Conservation (phyloP, 2,113 vertebrate species). For the Pteruthius melanotis region DNA sequence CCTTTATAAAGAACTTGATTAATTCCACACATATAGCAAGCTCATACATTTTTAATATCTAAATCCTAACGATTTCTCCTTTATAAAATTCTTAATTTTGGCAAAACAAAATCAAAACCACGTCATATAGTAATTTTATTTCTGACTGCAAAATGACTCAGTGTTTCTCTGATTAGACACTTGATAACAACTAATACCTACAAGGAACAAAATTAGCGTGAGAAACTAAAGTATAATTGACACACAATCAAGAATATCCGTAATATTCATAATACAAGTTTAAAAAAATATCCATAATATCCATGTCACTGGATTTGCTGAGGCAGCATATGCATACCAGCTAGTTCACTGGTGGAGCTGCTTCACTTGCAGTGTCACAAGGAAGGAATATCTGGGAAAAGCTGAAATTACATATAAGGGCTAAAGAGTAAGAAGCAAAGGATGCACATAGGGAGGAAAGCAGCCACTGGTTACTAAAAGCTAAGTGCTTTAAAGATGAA, state of each 20-base stretch:
- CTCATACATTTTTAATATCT: not conserved
- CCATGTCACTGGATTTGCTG: not conserved
- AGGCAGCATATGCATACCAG: not conserved
- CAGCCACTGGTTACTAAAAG: not conserved
- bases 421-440: not conserved
- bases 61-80: not conserved
- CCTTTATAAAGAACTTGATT: not conserved
- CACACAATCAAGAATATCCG: not conserved
- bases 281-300: not conserved
- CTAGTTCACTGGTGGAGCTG: not conserved
- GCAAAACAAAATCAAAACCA: conserved; percentile 3
- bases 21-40: not conserved
- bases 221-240: not conserved
- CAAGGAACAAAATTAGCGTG: not conserved
- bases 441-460: rapidly evolving
- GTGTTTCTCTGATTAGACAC: not conserved
- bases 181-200: not conserved
- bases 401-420: not conserved
- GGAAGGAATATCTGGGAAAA: not conserved
- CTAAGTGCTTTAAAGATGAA: not conserved
- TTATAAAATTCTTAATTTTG: not conserved
- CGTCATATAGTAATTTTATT: not conserved
- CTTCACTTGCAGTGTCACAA: not conserved
- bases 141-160: not conserved
- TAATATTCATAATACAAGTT: not conserved